Conservation (phyloP, 2,888 invertebrate species). For the Acanthococcus lagerstroemiae region DNA sequence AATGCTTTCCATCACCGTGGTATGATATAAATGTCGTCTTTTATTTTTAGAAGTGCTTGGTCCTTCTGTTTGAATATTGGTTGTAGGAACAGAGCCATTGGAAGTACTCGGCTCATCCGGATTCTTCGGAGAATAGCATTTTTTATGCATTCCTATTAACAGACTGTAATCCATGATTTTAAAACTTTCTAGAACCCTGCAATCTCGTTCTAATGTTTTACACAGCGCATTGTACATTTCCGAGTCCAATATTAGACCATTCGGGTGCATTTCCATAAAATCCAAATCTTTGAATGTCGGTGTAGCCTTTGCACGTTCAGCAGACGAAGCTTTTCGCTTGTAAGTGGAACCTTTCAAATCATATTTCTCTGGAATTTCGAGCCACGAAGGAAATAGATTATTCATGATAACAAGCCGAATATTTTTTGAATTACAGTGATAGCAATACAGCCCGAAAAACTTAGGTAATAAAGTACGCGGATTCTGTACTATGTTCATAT, state of each 20-base stretch:
- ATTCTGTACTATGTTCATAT: conserved; percentile 91
- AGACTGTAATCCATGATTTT: conserved; percentile 58
- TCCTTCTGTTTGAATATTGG: conserved; percentile 6
- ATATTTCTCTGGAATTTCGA: conserved; percentile 93
- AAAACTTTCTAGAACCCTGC: conserved; percentile 44
- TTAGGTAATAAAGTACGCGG: conserved; percentile 96
- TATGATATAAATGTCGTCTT: conserved; percentile 18
- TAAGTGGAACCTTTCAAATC: conserved; percentile 98
- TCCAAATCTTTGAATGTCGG: conserved; percentile 53
- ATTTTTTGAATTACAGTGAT: conserved; percentile 98
- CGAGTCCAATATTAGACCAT: conserved; percentile 49
- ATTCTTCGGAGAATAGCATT: neutral
- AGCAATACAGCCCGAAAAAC: conserved; percentile 98
- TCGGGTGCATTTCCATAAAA: conserved; percentile 50
- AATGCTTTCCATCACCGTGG: conserved; percentile 29
- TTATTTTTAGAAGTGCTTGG: conserved; percentile 7
- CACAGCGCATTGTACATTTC: conserved; percentile 50
- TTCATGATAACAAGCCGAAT: conserved; percentile 97
- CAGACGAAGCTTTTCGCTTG: conserved; percentile 67
- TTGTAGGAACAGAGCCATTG: neutral
- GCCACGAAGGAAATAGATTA: conserved; percentile 88
- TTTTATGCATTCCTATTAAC: conserved; percentile 52
- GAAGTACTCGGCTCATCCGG: conserved; percentile 16
- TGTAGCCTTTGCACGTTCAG: conserved; percentile 17
- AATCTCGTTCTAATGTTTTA: conserved; percentile 51